phyloP scores from a whole-genome alignment of 1,140 invertebrate species.

The Megalopta genalis region DNA sequence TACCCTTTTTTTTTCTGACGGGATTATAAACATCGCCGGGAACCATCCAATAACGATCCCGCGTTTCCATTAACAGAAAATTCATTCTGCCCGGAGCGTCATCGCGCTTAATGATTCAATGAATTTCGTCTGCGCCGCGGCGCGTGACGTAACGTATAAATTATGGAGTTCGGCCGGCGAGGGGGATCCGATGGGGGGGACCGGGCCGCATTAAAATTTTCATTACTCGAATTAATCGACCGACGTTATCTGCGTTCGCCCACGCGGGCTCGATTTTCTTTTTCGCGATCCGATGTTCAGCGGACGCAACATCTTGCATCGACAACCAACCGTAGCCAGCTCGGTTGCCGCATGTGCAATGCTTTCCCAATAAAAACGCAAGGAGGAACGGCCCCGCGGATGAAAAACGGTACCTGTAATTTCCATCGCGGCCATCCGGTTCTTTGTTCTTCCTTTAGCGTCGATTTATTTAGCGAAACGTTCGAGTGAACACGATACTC shows the following conservation, averaged over 20 bases:
- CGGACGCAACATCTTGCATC: neutral
- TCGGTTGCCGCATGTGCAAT: neutral
- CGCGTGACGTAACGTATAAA: slow-evolving; percentile 33
- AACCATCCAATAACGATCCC: neutral
- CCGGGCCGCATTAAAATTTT: slow-evolving; percentile 38
- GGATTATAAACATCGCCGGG: neutral
- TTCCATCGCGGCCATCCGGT: too few relatives aligned
- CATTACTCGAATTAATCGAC: slow-evolving; percentile 48
- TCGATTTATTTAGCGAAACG: too few relatives aligned
- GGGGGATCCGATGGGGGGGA: too few relatives aligned
- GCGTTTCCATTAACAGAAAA: slow-evolving; percentile 53
- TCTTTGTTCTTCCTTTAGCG: too few relatives aligned
- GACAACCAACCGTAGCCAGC: neutral
- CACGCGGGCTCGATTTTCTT: neutral
- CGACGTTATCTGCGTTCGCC: neutral
- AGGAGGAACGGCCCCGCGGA: too few relatives aligned
- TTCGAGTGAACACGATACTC: too few relatives aligned
- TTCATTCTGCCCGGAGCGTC: slow-evolving; percentile 57
- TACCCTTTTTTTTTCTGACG: neutral
- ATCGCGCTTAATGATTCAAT: slow-evolving; percentile 64
- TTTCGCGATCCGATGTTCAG: neutral
- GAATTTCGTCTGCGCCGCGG: slow-evolving; percentile 47
- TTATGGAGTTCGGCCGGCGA: slow-evolving; percentile 27
- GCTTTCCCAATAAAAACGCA: too few relatives aligned
- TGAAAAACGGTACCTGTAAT: too few relatives aligned